Base-by-base conservation (phyloP, 2,888 invertebrate species). In the Gasteruption jaculator region DNA sequence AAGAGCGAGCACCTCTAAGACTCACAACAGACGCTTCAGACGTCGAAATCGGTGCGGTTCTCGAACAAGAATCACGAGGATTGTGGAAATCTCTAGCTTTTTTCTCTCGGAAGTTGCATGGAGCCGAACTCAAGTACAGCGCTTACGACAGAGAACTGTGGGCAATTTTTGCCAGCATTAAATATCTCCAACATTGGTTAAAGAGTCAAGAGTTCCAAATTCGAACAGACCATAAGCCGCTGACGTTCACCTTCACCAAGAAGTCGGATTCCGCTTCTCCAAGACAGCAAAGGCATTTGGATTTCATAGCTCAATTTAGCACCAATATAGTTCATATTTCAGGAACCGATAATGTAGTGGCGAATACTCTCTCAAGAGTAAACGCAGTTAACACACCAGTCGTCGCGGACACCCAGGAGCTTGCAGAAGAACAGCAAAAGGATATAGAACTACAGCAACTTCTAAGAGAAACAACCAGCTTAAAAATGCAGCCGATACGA, bases 111-210 rank as follows among this genome's bases (percentile, higher is more conserved):
- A 50, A 47, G 27, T 24, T 48, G 3, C 30, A 45, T 2, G 41
- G 46, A 3, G 30, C 46, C 1, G 46, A 58, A 27, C 18, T 3
- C 3, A 48, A 45, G 1, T 61, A 56, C 38, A 48, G 52, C 34
- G 45, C 50, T 3, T 52, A 52, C 39, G 50, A 55, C 39, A 15
- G 50, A 24, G 48, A 45, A 41, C 21, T 48, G 2, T 11, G 27
- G 6, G 52, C 45, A 7, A 41, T 51, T 6, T 49, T 36, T 26
- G 18, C 29, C 3, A 18, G 41, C 2, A 11, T 53, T 2, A 49
- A 48, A 16, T 45, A 38, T 12, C 48, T 53, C 14, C 27, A 31
- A 7, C 37, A 35, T 11, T n/a, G 37, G 8, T 3, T 53, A 1
- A 48, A 52, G 14, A 39, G 45, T 11, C 24, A 43, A 7, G 24